Evolutionary conservation across 2,888 invertebrate genomes (phyloP).

Genomic region (Tetrapedia diversipes): DNA sequence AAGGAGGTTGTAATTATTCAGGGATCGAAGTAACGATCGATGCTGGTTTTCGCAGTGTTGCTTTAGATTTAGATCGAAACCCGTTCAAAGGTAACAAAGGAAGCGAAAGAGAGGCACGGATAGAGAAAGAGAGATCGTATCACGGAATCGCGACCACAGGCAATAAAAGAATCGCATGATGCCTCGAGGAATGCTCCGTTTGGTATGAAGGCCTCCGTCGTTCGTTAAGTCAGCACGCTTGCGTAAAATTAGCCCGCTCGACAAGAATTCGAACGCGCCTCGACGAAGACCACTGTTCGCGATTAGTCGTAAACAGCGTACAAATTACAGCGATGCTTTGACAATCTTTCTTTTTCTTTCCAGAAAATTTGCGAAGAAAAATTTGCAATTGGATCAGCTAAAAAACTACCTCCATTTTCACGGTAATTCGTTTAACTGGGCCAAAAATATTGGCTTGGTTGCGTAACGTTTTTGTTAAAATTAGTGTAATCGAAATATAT

Average conservation of each 20-base stretch:
- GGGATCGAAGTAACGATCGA: no score
- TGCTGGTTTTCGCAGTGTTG: slow-evolving; percentile 7
- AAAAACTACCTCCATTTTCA: no score
- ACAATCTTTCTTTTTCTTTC: not conserved
- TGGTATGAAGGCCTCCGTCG: slow-evolving; percentile 73
- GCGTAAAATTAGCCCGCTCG: slow-evolving; percentile 59
- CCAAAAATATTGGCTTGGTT: no score
- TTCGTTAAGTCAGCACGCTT: slow-evolving; percentile 66
- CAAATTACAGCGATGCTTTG: not conserved
- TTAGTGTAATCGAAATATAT: no score
- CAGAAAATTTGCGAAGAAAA: no score
- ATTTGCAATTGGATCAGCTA: no score
- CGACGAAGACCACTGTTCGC: slow-evolving; percentile 13
- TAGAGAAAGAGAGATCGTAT: slow-evolving; percentile 25
- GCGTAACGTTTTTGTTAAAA: no score
- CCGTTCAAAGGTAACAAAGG: slow-evolving; percentile 1
- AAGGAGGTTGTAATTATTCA: no score
- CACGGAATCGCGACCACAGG: slow-evolving; percentile 9
- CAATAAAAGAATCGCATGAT: slow-evolving; percentile 55
- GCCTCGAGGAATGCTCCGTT: slow-evolving; percentile 72
- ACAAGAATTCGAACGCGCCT: slow-evolving; percentile 29
- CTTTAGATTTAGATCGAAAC: slow-evolving; percentile 1
- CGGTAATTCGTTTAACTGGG: no score
- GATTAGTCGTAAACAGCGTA: not conserved
- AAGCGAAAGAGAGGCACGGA: not conserved